A percentile compares a stretch with the other conserved stretches of the same genome.
These are phyloP conservation scores for Noctua janthe DNA, from an alignment of 2,888 invertebrate genomes.

Conservation along the genomic window DNA sequence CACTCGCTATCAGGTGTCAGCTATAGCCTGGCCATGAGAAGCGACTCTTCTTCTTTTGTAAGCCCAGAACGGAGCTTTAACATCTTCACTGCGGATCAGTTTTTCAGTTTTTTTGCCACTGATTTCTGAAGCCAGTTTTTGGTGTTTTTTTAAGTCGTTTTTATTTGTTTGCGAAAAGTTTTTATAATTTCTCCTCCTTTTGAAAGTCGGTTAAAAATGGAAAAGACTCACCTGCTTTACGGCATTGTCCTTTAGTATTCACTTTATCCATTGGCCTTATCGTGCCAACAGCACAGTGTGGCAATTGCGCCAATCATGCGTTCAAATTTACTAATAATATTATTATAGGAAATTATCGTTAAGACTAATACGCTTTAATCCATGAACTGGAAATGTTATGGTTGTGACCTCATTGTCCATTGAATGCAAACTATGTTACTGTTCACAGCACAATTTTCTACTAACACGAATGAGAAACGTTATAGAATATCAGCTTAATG, in stretches of 20 bases:
- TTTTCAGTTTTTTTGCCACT: too few relatives aligned
- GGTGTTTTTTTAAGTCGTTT: too few relatives aligned
- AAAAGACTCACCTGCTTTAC: background rate
- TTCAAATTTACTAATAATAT: conserved; percentile 3
- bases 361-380: conserved; percentile 15
- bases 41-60: background rate
- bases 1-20: background rate
- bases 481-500: background rate
- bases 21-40: background rate
- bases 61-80: background rate
- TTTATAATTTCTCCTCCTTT: too few relatives aligned
- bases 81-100: too few relatives aligned
- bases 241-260: background rate
- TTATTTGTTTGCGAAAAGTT: too few relatives aligned
- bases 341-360: conserved; percentile 29
- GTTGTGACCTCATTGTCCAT: conserved; percentile 37
- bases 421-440: conserved; percentile 26
- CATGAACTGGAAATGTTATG: conserved; percentile 30
- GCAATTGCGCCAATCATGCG: background rate
- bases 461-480: background rate
- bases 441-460: conserved; percentile 3
- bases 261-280: background rate
- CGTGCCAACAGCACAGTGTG: background rate
- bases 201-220: background rate
- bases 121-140: too few relatives aligned